phyloP scores from a whole-genome alignment of 2,888 invertebrate species.

The Ferrisia virgata region DNA sequence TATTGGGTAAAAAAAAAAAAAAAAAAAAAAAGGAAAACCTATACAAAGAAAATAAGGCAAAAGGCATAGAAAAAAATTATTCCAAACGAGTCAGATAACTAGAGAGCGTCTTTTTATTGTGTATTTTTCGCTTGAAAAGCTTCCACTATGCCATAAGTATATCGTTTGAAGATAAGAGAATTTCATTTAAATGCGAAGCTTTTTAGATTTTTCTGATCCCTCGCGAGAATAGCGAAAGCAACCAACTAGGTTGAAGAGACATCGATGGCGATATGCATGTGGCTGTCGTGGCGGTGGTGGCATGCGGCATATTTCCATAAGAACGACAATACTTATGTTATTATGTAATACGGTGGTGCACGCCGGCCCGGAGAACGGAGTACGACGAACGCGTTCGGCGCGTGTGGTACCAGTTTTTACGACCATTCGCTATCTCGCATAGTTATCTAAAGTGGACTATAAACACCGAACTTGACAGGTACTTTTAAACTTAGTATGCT shows the following conservation, averaged over 20 bases:
- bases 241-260: not conserved
- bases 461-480: constrained; percentile 44
- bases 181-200: constrained; percentile 37
- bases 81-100: not conserved
- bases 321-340: constrained; percentile 28
- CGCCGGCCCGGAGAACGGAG: not conserved
- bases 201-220: constrained; percentile 34
- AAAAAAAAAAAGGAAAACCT: too few relatives aligned
- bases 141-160: not conserved
- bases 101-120: not conserved
- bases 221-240: not conserved
- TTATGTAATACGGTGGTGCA: not conserved
- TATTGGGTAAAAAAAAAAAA: too few relatives aligned
- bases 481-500: constrained; percentile 39
- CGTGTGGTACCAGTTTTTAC: constrained; percentile 44
- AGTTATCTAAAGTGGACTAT: constrained; percentile 45
- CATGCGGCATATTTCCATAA: constrained; percentile 37
- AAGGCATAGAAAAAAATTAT: not conserved
- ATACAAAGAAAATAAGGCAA: not conserved
- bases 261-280: not conserved
- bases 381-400: not conserved
- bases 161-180: constrained; percentile 33
- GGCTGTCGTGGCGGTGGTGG: not conserved
- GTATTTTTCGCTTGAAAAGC: constrained; percentile 24
- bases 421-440: constrained; percentile 42